phyloP scores from a whole-genome alignment of 1,140 invertebrate species.

The Semibalanus balanoides region DNA sequence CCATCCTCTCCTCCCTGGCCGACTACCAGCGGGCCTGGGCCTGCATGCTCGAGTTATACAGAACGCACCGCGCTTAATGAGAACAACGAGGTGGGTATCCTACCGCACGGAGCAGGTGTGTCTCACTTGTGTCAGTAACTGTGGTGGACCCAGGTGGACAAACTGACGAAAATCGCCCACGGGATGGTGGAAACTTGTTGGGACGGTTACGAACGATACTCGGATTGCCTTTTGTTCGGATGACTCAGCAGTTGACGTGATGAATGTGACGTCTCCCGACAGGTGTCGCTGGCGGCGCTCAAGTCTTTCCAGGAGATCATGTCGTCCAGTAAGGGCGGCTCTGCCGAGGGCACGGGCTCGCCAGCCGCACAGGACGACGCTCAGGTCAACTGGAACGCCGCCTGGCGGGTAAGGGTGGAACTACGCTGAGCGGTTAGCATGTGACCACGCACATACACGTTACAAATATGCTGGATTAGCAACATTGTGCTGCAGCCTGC shows the following conservation, averaged over 20 bases:
- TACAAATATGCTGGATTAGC: no score
- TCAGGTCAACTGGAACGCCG: conserved; percentile 21
- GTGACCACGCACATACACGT: no score
- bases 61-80: conserved; percentile 71
- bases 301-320: conserved; percentile 77
- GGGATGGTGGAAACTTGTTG: no score
- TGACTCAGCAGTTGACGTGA: background rate
- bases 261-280: conserved; percentile 9
- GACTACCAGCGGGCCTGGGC: conserved; percentile 89
- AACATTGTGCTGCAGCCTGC: no score
- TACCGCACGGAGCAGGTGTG: no score
- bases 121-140: no score
- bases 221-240: no score
- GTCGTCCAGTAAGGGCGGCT: background rate
- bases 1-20: conserved; percentile 62
- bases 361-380: conserved; percentile 25
- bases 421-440: conserved; percentile 27
- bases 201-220: no score
- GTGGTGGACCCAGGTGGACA: no score
- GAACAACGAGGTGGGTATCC: conserved; percentile 78
- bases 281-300: conserved; percentile 80
- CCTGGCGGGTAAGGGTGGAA: conserved; percentile 18
- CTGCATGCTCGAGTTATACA: conserved; percentile 88
- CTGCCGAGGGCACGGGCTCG: conserved; percentile 29
- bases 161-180: no score